Evolutionary conservation across 2,113 vertebrate genomes (phyloP), one percentile per base, ranked within the genome.

Genomic region (Oceanites oceanicus): DNA sequence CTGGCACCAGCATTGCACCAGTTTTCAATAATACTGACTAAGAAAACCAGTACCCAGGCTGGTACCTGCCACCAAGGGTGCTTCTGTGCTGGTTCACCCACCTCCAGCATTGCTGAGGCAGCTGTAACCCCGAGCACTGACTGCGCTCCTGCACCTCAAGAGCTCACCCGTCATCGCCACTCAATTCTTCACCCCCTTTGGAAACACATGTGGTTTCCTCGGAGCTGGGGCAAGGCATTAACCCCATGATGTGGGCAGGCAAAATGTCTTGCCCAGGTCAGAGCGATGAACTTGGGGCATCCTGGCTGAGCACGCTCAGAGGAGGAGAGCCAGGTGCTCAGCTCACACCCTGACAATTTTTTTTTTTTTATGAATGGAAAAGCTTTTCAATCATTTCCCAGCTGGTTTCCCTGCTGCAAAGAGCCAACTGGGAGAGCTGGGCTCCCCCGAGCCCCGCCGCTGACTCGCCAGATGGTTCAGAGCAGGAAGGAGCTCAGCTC

Each of bases 401-500:
- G 77, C 52, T 83, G 49, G 23, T n/a, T 73, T 82, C 44, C 44
- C 55, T 11, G 11, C 38, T 53, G 52, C 34, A 13, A 86, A 52
- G 62, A n/a, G 62, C 38, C 0, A 0, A 17, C 6, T 1, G 1
- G 76, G 62, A 87, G 66, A 75, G 42, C 13, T 4, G 20, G 62
- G 81, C 52, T 93, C 52, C 53, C 42, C 53, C 0, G 6, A 71
- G 50, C 21, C 68, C 42, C 0, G 0, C 15, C 0, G 1, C 65
- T 55, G 71, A 14, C 66, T 70, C 1, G 7, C 88, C 88, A 95
- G 93, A 75, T 95, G 88, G 86, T 4, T 67, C 71, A 67, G 77
- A 66, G 95, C 94, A 95, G 92, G 94, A 94, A 96, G 82, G 74
- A 77, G 68, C 63, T 71, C 63, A 58, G 77, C 85, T 26, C 85